These are phyloP conservation scores for Labia minor DNA, from an alignment of 2,888 invertebrate genomes.

Conservation along the genomic window DNA sequence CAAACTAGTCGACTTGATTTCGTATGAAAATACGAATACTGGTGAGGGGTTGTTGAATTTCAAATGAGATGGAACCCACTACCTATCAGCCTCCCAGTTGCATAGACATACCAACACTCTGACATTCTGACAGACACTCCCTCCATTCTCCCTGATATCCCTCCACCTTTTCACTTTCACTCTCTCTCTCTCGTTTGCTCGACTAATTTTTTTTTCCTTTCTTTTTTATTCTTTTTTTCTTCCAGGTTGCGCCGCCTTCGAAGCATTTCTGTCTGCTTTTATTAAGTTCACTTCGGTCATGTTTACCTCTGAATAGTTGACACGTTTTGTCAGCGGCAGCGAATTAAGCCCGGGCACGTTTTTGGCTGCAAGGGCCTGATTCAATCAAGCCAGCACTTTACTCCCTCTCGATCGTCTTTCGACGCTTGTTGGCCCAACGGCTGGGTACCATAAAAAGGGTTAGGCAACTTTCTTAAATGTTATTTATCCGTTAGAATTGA, in stretches of 20 bases:
- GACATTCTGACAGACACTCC: neutral
- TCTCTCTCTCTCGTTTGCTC: too few species aligned
- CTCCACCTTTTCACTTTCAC: neutral
- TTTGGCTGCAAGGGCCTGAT: neutral
- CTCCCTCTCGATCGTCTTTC: neutral
- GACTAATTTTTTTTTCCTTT: neutral
- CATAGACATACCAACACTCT: neutral
- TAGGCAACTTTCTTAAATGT: neutral
- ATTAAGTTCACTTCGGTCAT: constrained; percentile 13
- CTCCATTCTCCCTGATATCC: neutral
- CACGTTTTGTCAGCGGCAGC: constrained; percentile 13
- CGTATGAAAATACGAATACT: constrained; percentile 23
- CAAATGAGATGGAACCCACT: constrained; percentile 21
- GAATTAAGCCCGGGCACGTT: constrained; percentile 13
- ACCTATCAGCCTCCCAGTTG: neutral
- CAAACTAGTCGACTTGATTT: constrained; percentile 20
- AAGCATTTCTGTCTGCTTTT: constrained; percentile 13
- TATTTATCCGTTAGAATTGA: too few species aligned
- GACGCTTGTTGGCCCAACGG: neutral
- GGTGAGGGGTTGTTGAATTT: constrained; percentile 22
- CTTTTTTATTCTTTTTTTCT: neutral
- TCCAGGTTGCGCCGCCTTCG: neutral
- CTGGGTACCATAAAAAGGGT: neutral
- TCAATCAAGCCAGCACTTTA: constrained; percentile 2
- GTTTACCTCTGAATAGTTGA: constrained; percentile 13